Evolutionary conservation across 2,888 invertebrate species (phyloP), one percentile per base, ranked within the genome.

Genomic region (Allygus modestus): DNA sequence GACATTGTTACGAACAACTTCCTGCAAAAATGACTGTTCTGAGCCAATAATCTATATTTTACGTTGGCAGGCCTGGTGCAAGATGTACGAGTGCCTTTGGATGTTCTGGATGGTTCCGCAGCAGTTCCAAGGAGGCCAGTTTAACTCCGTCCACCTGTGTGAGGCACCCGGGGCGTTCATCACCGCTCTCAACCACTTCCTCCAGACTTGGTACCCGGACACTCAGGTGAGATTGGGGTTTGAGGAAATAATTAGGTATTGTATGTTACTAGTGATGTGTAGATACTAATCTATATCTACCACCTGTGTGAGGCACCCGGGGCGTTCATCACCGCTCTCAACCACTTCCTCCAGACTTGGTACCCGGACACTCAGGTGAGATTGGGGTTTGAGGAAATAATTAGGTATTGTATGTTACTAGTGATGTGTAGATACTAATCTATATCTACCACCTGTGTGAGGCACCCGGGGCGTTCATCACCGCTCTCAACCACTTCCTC

Each of bases 231-330:
- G 69, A 61, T n/a, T n/a, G n/a, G n/a, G n/a, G n/a, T n/a, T n/a
- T n/a, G 58, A 54, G n/a, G n/a, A n/a, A n/a, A n/a, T 46, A 46
- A 9, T 46, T 46, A 15, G 9, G 23, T 54, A 51, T 17, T 71
- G 15, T 26, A 79, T 61, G 41, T 51, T 81, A 23, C n/a, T n/a
- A n/a, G n/a, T n/a, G n/a, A n/a, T n/a, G n/a, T n/a, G n/a, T n/a
- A n/a, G n/a, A n/a, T n/a, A n/a, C n/a, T n/a, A n/a, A n/a, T n/a
- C n/a, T n/a, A n/a, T n/a, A n/a, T n/a, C n/a, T n/a, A n/a, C 7
- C 99, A 99, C 91, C 91, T 99, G n/a, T 99, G 99, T 90, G 99
- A 99, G 91, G 98, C 98, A 0, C 99, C 99, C 0, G 99, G 99
- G 0, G 98, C 98, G 0, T 99, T 99, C 89, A 93, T 99, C 58